Percentiles rank a stretch among this genome's conserved stretches.
phyloP scores from a whole-genome alignment of 2,113 vertebrate species.

The Butorides virescens region DNA sequence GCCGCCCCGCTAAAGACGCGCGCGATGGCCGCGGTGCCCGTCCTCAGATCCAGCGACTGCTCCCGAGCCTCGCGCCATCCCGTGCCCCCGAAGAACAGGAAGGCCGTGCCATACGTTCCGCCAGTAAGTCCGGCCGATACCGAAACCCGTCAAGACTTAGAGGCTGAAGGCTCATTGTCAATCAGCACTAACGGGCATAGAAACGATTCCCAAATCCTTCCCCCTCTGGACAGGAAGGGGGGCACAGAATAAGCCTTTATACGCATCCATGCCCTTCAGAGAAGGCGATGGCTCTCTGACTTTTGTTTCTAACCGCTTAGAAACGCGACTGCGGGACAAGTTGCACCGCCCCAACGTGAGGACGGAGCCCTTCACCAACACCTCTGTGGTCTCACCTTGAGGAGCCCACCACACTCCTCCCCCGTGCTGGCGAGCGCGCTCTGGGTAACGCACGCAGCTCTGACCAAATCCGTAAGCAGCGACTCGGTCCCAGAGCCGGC shows the following conservation, averaged over 20 bases:
- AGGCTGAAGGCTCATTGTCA: background rate
- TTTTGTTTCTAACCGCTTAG: background rate
- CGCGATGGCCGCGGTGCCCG: accelerated
- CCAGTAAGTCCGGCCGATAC: background rate
- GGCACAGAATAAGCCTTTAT: background rate
- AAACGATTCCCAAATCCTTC: background rate
- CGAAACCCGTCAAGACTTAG: background rate
- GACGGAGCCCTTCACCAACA: accelerated
- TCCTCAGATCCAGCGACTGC: background rate
- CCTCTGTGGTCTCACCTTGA: no score
- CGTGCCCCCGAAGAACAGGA: background rate
- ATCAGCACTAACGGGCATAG: accelerated
- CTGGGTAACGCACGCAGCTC: background rate
- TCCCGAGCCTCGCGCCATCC: background rate
- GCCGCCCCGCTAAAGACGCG: accelerated
- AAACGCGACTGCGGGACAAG: background rate
- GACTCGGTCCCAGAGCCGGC: background rate
- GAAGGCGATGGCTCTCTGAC: background rate
- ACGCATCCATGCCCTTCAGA: background rate
- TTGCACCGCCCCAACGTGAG: accelerated
- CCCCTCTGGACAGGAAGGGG: background rate
- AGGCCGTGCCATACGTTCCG: background rate
- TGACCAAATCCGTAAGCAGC: background rate
- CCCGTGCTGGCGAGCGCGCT: background rate
- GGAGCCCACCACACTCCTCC: background rate